A percentile compares a stretch with the other conserved stretches of the same genome.
These are phyloP conservation scores for Lacerta bilineata DNA, from an alignment of 2,797 vertebrate species.

Conservation along the genomic window DNA sequence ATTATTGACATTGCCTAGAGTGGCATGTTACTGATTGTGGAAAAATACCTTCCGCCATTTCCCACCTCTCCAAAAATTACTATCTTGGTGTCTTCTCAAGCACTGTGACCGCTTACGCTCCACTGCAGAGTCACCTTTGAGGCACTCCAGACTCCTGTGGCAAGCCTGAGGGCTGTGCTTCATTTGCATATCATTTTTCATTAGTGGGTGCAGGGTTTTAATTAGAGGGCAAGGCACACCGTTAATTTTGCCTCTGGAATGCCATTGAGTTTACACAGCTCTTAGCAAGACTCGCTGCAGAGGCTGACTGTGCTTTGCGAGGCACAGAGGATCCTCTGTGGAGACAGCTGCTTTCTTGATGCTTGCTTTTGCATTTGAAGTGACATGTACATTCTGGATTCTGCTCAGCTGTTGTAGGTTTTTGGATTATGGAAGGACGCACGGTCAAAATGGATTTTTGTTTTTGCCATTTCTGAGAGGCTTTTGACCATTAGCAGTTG, in stretches of 20 bases:
- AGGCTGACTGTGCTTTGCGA: conserved; percentile 57
- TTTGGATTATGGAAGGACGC: not conserved
- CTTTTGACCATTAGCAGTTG: conserved; percentile 1
- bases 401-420: conserved; percentile 13
- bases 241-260: conserved; percentile 64
- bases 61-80: not conserved
- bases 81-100: conserved; percentile 17
- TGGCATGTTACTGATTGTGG: not conserved
- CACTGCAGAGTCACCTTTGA: conserved; percentile 3
- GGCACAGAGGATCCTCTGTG: conserved; percentile 50
- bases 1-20: conserved; percentile 57
- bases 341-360: conserved; percentile 29
- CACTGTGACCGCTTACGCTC: not conserved
- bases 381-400: conserved; percentile 46
- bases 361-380: conserved; percentile 28
- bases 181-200: conserved; percentile 36
- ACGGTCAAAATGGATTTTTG: conserved; percentile 1
- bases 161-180: conserved; percentile 46
- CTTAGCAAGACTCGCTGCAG: conserved; percentile 52
- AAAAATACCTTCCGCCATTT: conserved; percentile 24
- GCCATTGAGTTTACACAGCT: conserved; percentile 58
- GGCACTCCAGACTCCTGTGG: conserved; percentile 22
- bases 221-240: conserved; percentile 40
- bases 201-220: conserved; percentile 66
- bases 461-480: not conserved